Evolutionary conservation across 2,888 invertebrate species (phyloP).

Genomic region (Dicycla oo): DNA sequence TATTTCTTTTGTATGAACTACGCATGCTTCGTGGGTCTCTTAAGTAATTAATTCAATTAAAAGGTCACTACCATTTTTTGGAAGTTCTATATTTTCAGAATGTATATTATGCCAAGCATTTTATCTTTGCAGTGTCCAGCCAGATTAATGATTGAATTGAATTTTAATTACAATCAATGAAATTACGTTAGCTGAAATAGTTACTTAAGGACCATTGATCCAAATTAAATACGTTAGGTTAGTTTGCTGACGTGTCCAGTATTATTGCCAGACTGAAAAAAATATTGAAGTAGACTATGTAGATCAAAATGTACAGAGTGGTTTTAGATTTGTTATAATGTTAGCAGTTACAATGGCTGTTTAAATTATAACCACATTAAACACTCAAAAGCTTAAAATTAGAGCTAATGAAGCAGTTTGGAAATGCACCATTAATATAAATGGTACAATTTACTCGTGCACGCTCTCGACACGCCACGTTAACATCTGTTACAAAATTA

Average conservation of each 20-base stretch:
- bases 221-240: too few relatives aligned
- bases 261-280: too few relatives aligned
- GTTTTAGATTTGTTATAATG: too few relatives aligned
- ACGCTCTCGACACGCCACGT: not conserved
- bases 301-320: not conserved
- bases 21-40: too few relatives aligned
- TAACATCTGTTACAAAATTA: constrained; percentile 23
- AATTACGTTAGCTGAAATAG: not conserved
- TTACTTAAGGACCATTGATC: too few relatives aligned
- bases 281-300: too few relatives aligned
- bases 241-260: too few relatives aligned
- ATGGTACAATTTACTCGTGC: constrained; percentile 16
- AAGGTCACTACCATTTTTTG: not conserved
- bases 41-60: too few relatives aligned
- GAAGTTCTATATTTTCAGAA: not conserved
- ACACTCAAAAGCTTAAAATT: not conserved
- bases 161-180: not conserved
- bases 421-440: constrained; percentile 18
- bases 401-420: not conserved
- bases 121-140: too few relatives aligned
- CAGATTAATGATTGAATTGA: too few relatives aligned
- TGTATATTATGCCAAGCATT: too few relatives aligned
- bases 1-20: too few relatives aligned
- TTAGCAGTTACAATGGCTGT: not conserved
- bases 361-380: not conserved